A percentile compares a stretch with the other conserved stretches of the same genome.
These are phyloP conservation scores for Epistrophella euchroma DNA, from an alignment of 2,888 invertebrate genomes.

Conservation along the genomic window DNA sequence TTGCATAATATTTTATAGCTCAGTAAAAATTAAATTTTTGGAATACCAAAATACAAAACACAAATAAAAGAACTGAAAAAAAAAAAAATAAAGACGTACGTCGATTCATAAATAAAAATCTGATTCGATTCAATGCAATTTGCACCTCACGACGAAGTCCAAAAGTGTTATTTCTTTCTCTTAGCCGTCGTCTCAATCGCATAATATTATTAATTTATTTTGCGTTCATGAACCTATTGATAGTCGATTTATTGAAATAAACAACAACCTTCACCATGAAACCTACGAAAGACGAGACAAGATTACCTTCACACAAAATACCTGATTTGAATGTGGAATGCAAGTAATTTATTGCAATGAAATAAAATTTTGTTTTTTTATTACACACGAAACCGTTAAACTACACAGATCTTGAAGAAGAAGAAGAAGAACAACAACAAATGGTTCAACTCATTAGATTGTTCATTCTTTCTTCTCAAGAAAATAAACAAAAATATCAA, in stretches of 20 bases:
- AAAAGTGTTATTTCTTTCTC: not conserved
- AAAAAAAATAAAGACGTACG: too few relatives aligned
- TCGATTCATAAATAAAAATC: too few relatives aligned
- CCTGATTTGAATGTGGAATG: constrained; percentile 39
- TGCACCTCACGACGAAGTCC: not conserved
- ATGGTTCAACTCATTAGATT: not conserved
- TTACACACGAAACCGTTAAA: constrained; percentile 23
- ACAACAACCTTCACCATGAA: constrained; percentile 28
- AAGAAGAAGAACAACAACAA: not conserved
- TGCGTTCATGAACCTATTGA: constrained; percentile 17
- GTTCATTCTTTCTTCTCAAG: not conserved
- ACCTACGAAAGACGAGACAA: not conserved
- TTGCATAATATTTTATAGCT: too few relatives aligned
- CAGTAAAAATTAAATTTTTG: too few relatives aligned
- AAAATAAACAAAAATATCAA: constrained; percentile 1
- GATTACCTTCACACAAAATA: constrained; percentile 49
- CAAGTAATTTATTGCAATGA: constrained; percentile 17
- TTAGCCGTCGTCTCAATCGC: not conserved
- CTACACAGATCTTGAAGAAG: not conserved
- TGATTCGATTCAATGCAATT: not conserved
- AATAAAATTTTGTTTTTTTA: not conserved
- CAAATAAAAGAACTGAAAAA: too few relatives aligned
- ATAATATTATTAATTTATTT: not conserved
- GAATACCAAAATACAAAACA: too few relatives aligned
- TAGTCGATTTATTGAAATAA: not conserved